Conservation (phyloP, 2,888 invertebrate species). For the Andrena flavipes region DNA sequence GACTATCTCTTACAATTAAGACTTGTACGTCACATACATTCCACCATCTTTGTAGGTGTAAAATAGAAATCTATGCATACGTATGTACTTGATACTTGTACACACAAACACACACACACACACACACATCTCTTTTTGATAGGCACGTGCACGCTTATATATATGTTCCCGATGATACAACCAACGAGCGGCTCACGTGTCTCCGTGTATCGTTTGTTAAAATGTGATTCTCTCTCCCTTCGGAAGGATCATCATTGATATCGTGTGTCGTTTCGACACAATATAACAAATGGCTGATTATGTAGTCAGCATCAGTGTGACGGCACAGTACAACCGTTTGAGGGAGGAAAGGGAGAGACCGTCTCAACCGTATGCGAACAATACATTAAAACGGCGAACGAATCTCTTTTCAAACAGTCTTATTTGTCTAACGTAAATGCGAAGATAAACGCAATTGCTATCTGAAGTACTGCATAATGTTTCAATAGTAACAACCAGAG, state of each 20-base stretch:
- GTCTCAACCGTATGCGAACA: neutral
- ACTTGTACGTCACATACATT: slow-evolving; percentile 22
- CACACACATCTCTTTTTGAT: slow-evolving; percentile 1
- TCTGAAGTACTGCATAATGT: slow-evolving; percentile 8
- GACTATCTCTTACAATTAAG: slow-evolving; percentile 27
- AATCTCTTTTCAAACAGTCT: slow-evolving; percentile 48
- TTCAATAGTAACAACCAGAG: slow-evolving; percentile 1
- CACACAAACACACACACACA: neutral
- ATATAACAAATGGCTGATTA: neutral
- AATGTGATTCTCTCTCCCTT: neutral
- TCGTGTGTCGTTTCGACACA: neutral
- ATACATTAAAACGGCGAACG: slow-evolving; percentile 2
- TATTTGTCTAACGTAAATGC: slow-evolving; percentile 54
- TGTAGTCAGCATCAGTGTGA: neutral
- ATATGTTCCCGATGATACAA: neutral
- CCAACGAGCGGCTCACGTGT: slow-evolving; percentile 21
- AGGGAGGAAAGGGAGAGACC: slow-evolving; percentile 40
- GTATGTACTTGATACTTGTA: slow-evolving; percentile 29
- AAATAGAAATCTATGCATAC: slow-evolving; percentile 21
- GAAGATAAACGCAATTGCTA: slow-evolving; percentile 48
- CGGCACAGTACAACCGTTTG: neutral
- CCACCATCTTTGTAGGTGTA: slow-evolving; percentile 27
- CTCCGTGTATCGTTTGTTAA: slow-evolving; percentile 7
- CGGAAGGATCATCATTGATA: slow-evolving; percentile 1
- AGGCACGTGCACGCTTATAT: slow-evolving; percentile 34